Percentiles rank a stretch among this genome's conserved stretches.
phyloP scores from a whole-genome alignment of 2,113 vertebrate genomes.

The Mastomys coucha region DNA sequence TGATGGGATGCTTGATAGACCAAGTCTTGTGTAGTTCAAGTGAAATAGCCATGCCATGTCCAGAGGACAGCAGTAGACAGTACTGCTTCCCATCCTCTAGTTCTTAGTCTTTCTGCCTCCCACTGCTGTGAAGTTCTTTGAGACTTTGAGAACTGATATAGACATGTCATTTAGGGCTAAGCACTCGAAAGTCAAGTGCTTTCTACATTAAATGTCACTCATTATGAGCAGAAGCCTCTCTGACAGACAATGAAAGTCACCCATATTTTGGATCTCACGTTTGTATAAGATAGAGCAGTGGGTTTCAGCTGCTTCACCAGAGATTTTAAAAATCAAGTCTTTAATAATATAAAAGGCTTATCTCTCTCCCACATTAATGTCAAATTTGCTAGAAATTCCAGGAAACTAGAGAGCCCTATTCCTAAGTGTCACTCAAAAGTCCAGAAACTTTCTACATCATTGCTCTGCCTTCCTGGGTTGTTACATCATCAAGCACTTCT shows the following conservation, averaged over 20 bases:
- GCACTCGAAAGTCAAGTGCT: not conserved
- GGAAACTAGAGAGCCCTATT: not conserved
- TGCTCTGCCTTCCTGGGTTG: not conserved
- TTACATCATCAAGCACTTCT: not conserved
- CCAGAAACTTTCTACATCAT: not conserved
- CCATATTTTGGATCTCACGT: not conserved
- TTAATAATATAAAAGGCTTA: not conserved
- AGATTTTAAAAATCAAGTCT: not conserved
- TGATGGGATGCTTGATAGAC: not conserved
- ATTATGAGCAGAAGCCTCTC: not conserved
- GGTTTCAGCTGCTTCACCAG: not conserved
- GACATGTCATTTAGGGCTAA: not conserved
- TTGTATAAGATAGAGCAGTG: not conserved
- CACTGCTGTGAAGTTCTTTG: not conserved
- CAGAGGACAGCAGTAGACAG: not conserved
- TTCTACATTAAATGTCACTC: not conserved
- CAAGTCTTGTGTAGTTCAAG: not conserved
- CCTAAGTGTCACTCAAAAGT: not conserved
- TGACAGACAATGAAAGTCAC: not conserved
- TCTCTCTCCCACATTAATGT: slow-evolving; percentile 17
- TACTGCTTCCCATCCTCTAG: not conserved
- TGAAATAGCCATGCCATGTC: not conserved
- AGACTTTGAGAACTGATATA: not conserved
- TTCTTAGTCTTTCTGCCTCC: not conserved
- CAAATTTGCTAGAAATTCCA: not conserved